Percentiles rank a stretch among this genome's conserved stretches.
Conservation (phyloP, 2,888 invertebrate species). For the Macrophya alboannulata region DNA sequence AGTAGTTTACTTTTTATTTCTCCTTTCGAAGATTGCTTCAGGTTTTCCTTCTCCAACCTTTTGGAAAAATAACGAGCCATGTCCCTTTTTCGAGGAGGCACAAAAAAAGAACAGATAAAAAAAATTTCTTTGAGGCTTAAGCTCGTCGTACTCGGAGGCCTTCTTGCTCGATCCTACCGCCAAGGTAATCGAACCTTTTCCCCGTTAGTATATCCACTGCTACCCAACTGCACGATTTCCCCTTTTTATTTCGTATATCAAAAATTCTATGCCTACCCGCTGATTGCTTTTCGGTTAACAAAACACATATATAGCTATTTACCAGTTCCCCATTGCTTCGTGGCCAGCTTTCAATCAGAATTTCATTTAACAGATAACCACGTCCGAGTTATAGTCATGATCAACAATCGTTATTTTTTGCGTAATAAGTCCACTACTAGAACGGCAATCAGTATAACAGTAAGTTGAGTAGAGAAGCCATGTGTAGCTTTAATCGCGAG, state of each 20-base stretch:
- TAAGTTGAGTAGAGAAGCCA: neutral
- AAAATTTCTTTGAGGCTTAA: conserved; percentile 21
- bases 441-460: conserved; percentile 17
- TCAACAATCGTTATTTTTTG: neutral
- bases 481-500: conserved; percentile 25
- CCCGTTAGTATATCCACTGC: conserved; percentile 27
- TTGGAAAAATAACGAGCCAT: conserved; percentile 52
- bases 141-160: conserved; percentile 8
- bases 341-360: neutral
- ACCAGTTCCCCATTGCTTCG: neutral
- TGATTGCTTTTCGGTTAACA: neutral
- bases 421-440: neutral
- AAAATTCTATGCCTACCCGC: neutral
- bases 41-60: conserved; percentile 39
- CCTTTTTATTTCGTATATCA: conserved; percentile 23
- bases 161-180: conserved; percentile 33
- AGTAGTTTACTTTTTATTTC: conserved; percentile 45
- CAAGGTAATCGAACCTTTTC: conserved; percentile 30
- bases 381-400: neutral
- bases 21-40: conserved; percentile 48
- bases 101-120: conserved; percentile 29
- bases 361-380: neutral
- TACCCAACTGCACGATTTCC: neutral
- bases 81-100: conserved; percentile 40
- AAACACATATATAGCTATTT: neutral